Conservation (phyloP, 2,113 vertebrate genomes). For the Psittacus erithacus region DNA sequence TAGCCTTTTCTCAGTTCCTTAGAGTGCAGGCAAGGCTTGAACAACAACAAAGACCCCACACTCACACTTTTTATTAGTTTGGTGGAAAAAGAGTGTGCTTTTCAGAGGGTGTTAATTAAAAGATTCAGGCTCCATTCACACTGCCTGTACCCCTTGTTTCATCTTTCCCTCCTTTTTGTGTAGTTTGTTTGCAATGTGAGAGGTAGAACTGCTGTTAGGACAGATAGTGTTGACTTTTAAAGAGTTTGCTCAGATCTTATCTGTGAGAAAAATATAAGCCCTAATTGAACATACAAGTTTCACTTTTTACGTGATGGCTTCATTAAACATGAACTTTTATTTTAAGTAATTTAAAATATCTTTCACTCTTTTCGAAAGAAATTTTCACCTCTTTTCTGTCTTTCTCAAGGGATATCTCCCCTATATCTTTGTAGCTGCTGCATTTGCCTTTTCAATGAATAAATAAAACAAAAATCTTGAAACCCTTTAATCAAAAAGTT, state of each 20-base stretch:
- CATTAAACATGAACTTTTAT: constrained; percentile 32
- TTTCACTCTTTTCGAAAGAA: neutral
- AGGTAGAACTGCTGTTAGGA: constrained; percentile 79
- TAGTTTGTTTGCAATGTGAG: constrained; percentile 72
- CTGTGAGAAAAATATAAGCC: constrained; percentile 76
- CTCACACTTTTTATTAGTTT: constrained; percentile 89
- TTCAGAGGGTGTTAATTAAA: constrained; percentile 94
- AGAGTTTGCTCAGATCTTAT: constrained; percentile 23
- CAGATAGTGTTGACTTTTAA: constrained; percentile 86
- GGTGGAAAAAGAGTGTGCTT: constrained; percentile 88
- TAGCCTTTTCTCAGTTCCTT: constrained; percentile 77
- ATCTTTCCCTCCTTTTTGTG: constrained; percentile 69
- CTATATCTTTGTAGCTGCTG: neutral
- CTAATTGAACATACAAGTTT: constrained; percentile 87
- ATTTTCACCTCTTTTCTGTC: neutral
- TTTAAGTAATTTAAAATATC: constrained; percentile 9
- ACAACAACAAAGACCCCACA: constrained; percentile 83
- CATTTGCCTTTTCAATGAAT: neutral
- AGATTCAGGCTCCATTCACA: constrained; percentile 87
- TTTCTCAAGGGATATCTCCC: neutral
- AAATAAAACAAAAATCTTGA: neutral
- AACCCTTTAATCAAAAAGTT: neutral
- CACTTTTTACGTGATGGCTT: constrained; percentile 37
- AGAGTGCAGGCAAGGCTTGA: constrained; percentile 66
- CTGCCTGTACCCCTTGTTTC: constrained; percentile 74